Evolutionary conservation across 2,888 invertebrate species (phyloP), one percentile per base, ranked within the genome.

Genomic region (Ptilodon capucinus): DNA sequence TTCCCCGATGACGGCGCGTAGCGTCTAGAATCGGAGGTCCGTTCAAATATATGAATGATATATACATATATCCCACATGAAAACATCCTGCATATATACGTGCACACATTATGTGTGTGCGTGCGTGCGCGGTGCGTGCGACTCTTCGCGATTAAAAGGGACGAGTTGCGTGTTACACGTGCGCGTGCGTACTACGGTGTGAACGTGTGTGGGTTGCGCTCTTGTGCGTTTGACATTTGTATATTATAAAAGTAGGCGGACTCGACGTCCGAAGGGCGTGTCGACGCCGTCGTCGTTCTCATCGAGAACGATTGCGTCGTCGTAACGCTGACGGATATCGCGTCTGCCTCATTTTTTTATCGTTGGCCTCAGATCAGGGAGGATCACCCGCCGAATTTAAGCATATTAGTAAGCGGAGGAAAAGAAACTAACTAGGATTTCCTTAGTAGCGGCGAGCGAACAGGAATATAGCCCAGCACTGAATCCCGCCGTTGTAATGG

Each of bases 391-490:
- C 86, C 71, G 79, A 82, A 92, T 83, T 93, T 92, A 92, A 93
- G 93, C 93, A 93, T 94, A 93, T 93, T 83, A 93, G 78, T 93
- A 91, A 93, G 93, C 92, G 92, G 93, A 93, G 93, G 93, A 93
- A 93, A 93, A 93, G 92, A 94, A 94, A 94, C 77, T 76, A 76
- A 79, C 76, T 18, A 74, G 74, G 77, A 77, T 76, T 77, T 71
- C 76, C 76, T 68, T 59, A 76, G 76, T 77, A 79, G 75, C 80
- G 66, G 62, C n/a, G n/a, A n/a, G n/a, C n/a, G n/a, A n/a, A n/a
- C n/a, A n/a, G n/a, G n/a, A n/a, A n/a, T n/a, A n/a, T n/a, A n/a
- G n/a, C n/a, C n/a, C n/a, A n/a, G n/a, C n/a, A n/a, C n/a, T n/a
- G n/a, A n/a, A n/a, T n/a, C n/a, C n/a, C n/a, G n/a, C n/a, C n/a